Evolutionary conservation across 2,888 invertebrate genomes (phyloP).

Genomic region (Acanthococcus lagerstroemiae): DNA sequence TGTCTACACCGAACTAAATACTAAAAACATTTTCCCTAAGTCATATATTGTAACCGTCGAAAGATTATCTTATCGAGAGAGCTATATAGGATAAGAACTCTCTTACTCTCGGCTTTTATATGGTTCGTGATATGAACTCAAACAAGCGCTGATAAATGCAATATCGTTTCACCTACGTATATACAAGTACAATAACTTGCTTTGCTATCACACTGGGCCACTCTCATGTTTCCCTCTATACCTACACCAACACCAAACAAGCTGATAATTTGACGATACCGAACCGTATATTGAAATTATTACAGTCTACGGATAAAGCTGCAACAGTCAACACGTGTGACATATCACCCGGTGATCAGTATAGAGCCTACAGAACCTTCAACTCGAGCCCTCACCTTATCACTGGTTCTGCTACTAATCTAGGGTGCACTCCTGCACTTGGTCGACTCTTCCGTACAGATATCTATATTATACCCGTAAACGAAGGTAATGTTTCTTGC

Average conservation of each 20-base stretch:
- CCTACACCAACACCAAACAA: background rate
- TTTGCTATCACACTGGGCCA: background rate
- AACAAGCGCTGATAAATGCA: slow-evolving; percentile 27
- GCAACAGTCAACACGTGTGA: no score
- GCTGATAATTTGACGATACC: no score
- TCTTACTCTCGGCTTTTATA: slow-evolving; percentile 26
- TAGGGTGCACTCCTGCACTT: no score
- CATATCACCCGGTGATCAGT: no score
- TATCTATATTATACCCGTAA: no score
- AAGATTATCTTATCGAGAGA: slow-evolving; percentile 28
- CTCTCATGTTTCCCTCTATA: background rate
- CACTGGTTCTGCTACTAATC: no score
- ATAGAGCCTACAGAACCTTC: no score
- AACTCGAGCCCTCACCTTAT: no score
- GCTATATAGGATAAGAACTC: slow-evolving; percentile 25
- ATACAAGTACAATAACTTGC: background rate
- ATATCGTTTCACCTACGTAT: slow-evolving; percentile 23
- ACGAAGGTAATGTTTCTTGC: no score
- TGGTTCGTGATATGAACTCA: slow-evolving; percentile 23
- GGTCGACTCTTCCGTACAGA: no score
- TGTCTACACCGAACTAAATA: slow-evolving; percentile 12
- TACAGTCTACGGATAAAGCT: no score
- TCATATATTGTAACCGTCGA: slow-evolving; percentile 24
- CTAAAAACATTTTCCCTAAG: slow-evolving; percentile 24
- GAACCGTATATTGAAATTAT: no score